These are phyloP conservation scores for Sipunculus nudus DNA, from an alignment of 2,888 invertebrate species.

Conservation along the genomic window DNA sequence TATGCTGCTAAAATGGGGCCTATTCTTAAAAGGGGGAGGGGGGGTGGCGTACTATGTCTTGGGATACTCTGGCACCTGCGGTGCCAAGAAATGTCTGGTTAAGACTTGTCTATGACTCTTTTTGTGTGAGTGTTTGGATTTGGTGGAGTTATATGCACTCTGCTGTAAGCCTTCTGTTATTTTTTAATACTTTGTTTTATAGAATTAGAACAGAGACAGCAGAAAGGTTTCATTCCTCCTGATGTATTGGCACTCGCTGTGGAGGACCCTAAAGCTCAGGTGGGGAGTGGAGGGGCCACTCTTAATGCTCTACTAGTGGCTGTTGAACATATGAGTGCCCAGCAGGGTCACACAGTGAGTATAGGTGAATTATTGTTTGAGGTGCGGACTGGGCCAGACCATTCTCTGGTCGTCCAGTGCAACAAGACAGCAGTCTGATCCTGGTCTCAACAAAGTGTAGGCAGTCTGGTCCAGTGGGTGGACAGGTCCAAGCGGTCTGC, in stretches of 20 bases:
- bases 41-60: too few species aligned
- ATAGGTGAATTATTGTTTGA: not conserved
- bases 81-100: too few species aligned
- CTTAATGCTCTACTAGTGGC: conserved; percentile 69
- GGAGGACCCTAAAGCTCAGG: conserved; percentile 64
- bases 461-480: too few species aligned
- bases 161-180: not conserved
- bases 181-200: conserved; percentile 11
- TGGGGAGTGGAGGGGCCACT: conserved; percentile 70
- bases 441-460: too few species aligned
- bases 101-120: too few species aligned
- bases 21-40: not conserved
- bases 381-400: not conserved
- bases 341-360: conserved; percentile 65
- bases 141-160: too few species aligned
- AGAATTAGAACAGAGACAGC: conserved; percentile 61
- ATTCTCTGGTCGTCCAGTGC: not conserved
- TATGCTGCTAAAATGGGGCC: not conserved
- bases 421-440: not conserved
- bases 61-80: too few species aligned
- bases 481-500: too few species aligned
- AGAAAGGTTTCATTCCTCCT: conserved; percentile 56
- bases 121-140: too few species aligned
- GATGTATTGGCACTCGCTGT: conserved; percentile 66
- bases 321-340: conserved; percentile 68